Evolutionary conservation across 2,888 invertebrate species (phyloP), one percentile per base, ranked within the genome.

Genomic region (Hirtodrosophila cameraria): DNA sequence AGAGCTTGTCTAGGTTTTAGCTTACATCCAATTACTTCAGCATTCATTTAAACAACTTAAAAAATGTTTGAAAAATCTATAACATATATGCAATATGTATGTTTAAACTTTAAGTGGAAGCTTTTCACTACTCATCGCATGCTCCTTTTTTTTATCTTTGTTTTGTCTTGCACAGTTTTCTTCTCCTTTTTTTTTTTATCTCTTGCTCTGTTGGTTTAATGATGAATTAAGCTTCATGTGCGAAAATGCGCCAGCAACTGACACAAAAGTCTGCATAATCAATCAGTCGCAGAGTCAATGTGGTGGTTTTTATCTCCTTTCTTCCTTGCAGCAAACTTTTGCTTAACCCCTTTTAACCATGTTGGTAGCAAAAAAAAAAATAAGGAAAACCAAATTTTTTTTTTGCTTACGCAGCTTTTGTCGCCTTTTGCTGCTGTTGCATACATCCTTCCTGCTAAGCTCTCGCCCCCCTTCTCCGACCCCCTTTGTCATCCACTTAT

Each of bases 251-350:
- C 66, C 59, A 64, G 65, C 62, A 74, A 74, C 77, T 74, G 80
- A 72, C 82, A 79, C 75, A 76, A 82, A 78, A 84, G 74, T 83
- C 80, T 80, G 83, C 83, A 83, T 84, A 83, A 83, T 83, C 83
- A 83, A 83, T 83, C 85, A 83, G 75, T 64, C 61, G 73, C 33
- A 38, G 46, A 63, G 58, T 16, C 38, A 52, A 15, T n/a, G 18
- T 2, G 18, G 18, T 20, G 18, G 5, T 20, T 3, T 23, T 12
- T 33, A 9, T 38, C 30, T 12, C 20, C 18, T n/a, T 8, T 12
- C 8, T 18, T 16, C 11, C 23, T 5, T n/a, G n/a, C n/a, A n/a
- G n/a, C n/a, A n/a, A n/a, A 5, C 18, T 3, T 7, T 15, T 6
- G 3, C 8, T 12, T 11, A 25, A 11, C 9, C 5, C 16, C 20